A percentile compares a stretch with the other conserved stretches of the same genome.
Conservation (phyloP, 2,888 invertebrate species). For the Ptilodon capucinus region DNA sequence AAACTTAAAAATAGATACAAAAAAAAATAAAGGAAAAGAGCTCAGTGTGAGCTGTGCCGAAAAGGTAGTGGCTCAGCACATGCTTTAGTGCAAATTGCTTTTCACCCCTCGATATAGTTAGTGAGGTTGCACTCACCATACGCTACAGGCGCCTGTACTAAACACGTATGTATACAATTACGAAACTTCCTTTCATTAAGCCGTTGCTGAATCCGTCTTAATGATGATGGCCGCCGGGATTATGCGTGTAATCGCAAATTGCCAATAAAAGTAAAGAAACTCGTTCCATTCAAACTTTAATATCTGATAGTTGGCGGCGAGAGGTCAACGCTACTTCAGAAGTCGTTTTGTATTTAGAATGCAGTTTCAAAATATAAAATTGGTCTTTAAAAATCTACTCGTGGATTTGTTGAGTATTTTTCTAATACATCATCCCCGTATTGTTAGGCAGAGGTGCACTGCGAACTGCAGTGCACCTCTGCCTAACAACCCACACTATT, state of each 20-base stretch:
- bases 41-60: too few relatives aligned
- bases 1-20: too few relatives aligned
- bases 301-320: conserved; percentile 29
- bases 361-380: neutral
- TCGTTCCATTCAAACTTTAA: conserved; percentile 26
- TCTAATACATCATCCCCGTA: too few relatives aligned
- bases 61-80: too few relatives aligned
- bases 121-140: too few relatives aligned
- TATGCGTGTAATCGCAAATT: conserved; percentile 50
- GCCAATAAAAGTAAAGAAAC: conserved; percentile 46
- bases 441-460: too few relatives aligned
- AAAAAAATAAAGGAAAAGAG: too few relatives aligned
- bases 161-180: conserved; percentile 24
- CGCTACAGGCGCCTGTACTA: conserved; percentile 5
- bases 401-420: too few relatives aligned
- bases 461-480: too few relatives aligned
- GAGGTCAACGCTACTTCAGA: conserved; percentile 48
- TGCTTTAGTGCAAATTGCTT: too few relatives aligned
- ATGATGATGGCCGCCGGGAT: conserved; percentile 32
- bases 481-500: too few relatives aligned
- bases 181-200: conserved; percentile 24
- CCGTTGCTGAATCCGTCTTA: conserved; percentile 24
- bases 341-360: conserved; percentile 28
- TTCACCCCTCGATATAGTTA: too few relatives aligned
- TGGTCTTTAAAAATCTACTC: neutral